Conservation (phyloP, 2,113 vertebrate genomes). For the Microcebus murinus region DNA sequence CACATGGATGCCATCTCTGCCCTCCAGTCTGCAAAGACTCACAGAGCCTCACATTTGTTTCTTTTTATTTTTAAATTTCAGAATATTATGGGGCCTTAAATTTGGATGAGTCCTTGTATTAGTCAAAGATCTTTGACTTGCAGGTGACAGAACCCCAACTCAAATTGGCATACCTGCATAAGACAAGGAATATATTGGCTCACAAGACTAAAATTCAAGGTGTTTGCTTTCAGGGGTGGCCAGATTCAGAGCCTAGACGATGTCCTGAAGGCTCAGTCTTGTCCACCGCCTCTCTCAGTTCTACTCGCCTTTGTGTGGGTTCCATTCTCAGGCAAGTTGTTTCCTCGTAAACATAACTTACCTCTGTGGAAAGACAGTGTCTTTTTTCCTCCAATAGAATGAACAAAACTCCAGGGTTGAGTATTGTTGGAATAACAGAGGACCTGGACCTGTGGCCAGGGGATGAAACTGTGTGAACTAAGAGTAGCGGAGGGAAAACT, state of each 20-base stretch:
- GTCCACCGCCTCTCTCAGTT: not conserved
- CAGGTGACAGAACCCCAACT: not conserved
- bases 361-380: not conserved
- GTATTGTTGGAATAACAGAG: not conserved
- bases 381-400: not conserved
- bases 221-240: not conserved
- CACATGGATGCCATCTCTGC: too few relatives aligned
- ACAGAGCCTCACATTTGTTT: not conserved
- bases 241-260: not conserved
- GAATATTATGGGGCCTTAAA: too few relatives aligned
- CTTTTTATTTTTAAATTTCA: too few relatives aligned
- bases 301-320: not conserved
- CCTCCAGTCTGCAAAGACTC: not conserved
- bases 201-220: not conserved
- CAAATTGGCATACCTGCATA: not conserved
- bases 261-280: not conserved
- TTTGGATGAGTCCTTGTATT: not conserved
- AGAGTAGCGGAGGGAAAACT: not conserved
- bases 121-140: not conserved
- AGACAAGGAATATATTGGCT: conserved; percentile 22
- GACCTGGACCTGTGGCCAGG: not conserved
- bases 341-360: not conserved
- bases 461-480: not conserved
- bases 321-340: not conserved
- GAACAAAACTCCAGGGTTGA: not conserved